Evolutionary conservation across 2,888 invertebrate species (phyloP), one percentile per base, ranked within the genome.

Genomic region (Atherix ibis): DNA sequence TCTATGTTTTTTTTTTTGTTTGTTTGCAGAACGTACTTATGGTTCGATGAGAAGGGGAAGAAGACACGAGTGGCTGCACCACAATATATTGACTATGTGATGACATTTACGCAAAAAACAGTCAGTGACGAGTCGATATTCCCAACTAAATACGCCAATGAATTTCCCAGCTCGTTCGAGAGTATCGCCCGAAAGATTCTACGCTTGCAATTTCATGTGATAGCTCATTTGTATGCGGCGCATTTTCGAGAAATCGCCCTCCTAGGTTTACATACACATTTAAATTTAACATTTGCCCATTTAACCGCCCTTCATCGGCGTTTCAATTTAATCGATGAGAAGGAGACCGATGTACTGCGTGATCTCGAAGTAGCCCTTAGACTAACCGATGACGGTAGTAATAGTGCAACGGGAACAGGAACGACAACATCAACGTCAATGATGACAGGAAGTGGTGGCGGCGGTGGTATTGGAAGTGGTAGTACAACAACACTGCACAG

Each of bases 11-110:
- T n/a, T n/a, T n/a, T n/a, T n/a, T n/a, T n/a, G n/a, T n/a, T n/a
- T n/a, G n/a, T n/a, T n/a, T n/a, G n/a, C n/a, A 92, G 94, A 71
- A 80, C 82, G 59, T 95, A 94, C 73, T 76, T 87, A 54, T 97
- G 95, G 95, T 83, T 88, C 68, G 95, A 97, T 67, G 95, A 95
- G 64, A 92, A 92, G 67, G 94, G 95, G 50, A 95, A 95, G 71
- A 95, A 95, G 70, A 82, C 82, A 47, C 84, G 91, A 64, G 84
- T 94, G 54, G 85, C 94, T 46, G 94, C 95, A 50, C 92, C 94
- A 51, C 94, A 95, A 67, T 97, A 95, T 67, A 85, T 95, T 64
- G 95, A 97, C 70, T 92, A 91, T 68, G 94, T 94, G 58, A 95
- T 95, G 89, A 91, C 94, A 44, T 91, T 83, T 70, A 89, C 88